Evolutionary conservation across 2,888 invertebrate genomes (phyloP).

Genomic region (Drosophila dives): DNA sequence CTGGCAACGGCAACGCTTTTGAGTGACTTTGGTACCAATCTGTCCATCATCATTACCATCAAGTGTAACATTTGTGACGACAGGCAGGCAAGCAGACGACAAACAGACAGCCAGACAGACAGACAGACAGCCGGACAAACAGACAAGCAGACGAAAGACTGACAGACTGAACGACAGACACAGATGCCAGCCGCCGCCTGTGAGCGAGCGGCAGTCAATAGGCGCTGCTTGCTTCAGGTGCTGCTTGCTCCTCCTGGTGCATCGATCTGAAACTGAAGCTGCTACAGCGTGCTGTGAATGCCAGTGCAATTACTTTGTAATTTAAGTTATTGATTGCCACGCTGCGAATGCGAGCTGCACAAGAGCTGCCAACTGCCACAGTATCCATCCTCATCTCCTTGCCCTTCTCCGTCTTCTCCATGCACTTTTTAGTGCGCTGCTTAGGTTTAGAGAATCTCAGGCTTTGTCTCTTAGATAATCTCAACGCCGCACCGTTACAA

Average conservation of each 20-base stretch:
- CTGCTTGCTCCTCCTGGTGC: slow-evolving; percentile 27
- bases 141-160: slow-evolving; percentile 12
- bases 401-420: slow-evolving; percentile 15
- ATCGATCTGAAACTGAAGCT: slow-evolving; percentile 51
- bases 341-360: slow-evolving; percentile 69
- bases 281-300: slow-evolving; percentile 80
- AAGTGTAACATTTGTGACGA: slow-evolving; percentile 81
- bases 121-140: slow-evolving; percentile 20
- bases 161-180: slow-evolving; percentile 27
- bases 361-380: slow-evolving; percentile 47
- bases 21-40: slow-evolving; percentile 84
- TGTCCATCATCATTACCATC: slow-evolving; percentile 84
- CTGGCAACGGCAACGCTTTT: slow-evolving; percentile 70
- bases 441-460: slow-evolving; percentile 45
- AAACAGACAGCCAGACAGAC: slow-evolving; percentile 36
- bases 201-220: slow-evolving; percentile 25
- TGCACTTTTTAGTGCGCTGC: slow-evolving; percentile 35
- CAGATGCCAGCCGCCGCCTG: slow-evolving; percentile 43
- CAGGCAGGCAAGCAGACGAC: slow-evolving; percentile 73
- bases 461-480: slow-evolving; percentile 67
- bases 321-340: slow-evolving; percentile 84
- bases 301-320: slow-evolving; percentile 84
- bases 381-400: slow-evolving; percentile 17
- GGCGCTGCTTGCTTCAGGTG: slow-evolving; percentile 40
- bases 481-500: slow-evolving; percentile 67